Evolutionary conservation across 2,888 invertebrate genomes (phyloP).

Genomic region (Tipula lateralis): DNA sequence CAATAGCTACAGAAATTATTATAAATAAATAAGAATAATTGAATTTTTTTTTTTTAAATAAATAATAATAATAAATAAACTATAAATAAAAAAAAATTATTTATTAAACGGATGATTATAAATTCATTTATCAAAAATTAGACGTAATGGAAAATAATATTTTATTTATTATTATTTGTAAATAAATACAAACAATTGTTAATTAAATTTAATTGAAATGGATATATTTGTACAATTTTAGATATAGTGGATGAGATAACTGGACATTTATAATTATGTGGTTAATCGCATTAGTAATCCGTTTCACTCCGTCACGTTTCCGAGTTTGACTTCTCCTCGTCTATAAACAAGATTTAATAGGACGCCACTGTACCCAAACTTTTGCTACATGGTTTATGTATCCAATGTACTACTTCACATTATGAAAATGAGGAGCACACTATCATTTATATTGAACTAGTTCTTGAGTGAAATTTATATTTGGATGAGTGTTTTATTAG

Average conservation of each 20-base stretch:
- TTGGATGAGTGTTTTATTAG: too few relatives aligned
- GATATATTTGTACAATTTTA: neutral
- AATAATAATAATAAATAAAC: neutral
- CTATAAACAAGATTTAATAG: too few relatives aligned
- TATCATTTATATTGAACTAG: too few relatives aligned
- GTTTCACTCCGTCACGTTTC: too few relatives aligned
- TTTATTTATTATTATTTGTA: neutral
- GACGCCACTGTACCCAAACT: too few relatives aligned
- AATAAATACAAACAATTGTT: slow-evolving; percentile 24
- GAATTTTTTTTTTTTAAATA: neutral
- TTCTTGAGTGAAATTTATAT: too few relatives aligned
- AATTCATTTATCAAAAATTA: slow-evolving; percentile 19
- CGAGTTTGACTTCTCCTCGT: too few relatives aligned
- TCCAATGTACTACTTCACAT: too few relatives aligned
- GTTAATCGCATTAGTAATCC: too few relatives aligned
- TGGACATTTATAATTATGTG: too few relatives aligned
- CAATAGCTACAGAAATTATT: neutral
- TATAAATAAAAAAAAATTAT: neutral
- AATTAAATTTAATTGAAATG: slow-evolving; percentile 15
- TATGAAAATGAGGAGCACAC: too few relatives aligned
- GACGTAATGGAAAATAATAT: neutral
- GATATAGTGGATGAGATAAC: neutral
- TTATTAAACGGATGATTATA: slow-evolving; percentile 11
- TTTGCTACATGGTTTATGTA: too few relatives aligned
- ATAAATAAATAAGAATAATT: slow-evolving; percentile 6